Evolutionary conservation across 2,888 invertebrate genomes (phyloP), one percentile per base, ranked within the genome.

Genomic region (Lasioglossum leucozonium): DNA sequence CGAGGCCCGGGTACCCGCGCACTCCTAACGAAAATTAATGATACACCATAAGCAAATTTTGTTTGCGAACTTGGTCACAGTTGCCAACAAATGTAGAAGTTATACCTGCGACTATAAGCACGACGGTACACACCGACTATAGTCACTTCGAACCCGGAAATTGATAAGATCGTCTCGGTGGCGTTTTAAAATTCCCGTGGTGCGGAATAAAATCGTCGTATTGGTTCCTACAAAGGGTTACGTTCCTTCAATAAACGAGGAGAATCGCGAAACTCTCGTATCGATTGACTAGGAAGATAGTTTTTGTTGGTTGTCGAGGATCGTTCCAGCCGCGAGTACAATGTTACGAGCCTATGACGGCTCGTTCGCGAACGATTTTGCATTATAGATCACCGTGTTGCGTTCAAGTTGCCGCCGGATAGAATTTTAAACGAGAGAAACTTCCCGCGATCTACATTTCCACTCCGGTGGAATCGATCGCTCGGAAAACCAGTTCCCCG

Each of bases 361-460:
- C 37, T 82, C 40, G 34, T 72, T 58, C 73, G 42, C 34, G 30
- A 72, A 69, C 51, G n/a, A 40, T 75, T 65, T 69, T 84, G 62
- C 74, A 84, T 87, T 82, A 80, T 75, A 80, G 67, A 80, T 77
- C 65, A 58, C 62, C 22, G 72, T 62, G 72, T 80, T 47, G 62
- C 67, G 67, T 72, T 69, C 34, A 72, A 47, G 73, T 71, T 44
- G 73, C 26, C 30, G 42, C 22, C 30, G 42, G 62, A 79, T 82
- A 82, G 79, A 86, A 86, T 82, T 86, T 87, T 65, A 67, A 79
- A 77, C 71, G 65, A 79, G 65, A 42, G 69, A 73, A 67, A 67
- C 73, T 77, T 69, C 72, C 65, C 71, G 62, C 55, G 47, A 84
- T 73, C 77, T 77, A 67, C 40, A 75, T 78, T 82, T 84, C 65